Percentiles rank a stretch among this genome's conserved stretches.
These are phyloP conservation scores for Carabus problematicus DNA, from an alignment of 2,888 invertebrate species.

Conservation along the genomic window DNA sequence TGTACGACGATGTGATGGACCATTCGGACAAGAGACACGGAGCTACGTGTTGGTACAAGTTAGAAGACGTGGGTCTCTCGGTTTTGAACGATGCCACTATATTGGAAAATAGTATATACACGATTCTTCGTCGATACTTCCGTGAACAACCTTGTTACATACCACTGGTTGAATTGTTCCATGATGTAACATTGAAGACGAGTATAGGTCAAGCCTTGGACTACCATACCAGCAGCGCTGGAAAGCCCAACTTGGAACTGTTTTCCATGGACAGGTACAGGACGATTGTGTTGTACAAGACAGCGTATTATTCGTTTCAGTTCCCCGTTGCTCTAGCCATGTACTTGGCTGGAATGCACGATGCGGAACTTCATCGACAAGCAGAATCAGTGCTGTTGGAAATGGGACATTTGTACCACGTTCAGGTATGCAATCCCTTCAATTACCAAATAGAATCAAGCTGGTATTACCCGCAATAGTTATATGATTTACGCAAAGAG, in stretches of 20 bases:
- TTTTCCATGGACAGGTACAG: conserved; percentile 89
- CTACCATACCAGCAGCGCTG: conserved; percentile 67
- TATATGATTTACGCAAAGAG: not conserved
- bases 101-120: conserved; percentile 79
- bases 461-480: too few species aligned
- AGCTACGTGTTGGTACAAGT: conserved; percentile 88
- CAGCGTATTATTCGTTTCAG: conserved; percentile 92
- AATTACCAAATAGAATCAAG: not conserved
- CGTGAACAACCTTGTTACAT: conserved; percentile 77
- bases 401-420: conserved; percentile 96
- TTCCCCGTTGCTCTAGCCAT: conserved; percentile 89
- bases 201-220: conserved; percentile 86
- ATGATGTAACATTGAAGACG: conserved; percentile 78
- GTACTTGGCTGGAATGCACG: conserved; percentile 80
- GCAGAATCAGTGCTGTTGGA: conserved; percentile 85
- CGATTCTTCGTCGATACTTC: conserved; percentile 80
- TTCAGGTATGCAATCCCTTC: conserved; percentile 76
- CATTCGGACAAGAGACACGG: conserved; percentile 82
- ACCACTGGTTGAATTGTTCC: conserved; percentile 81
- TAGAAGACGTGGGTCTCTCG: conserved; percentile 72
- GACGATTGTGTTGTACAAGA: conserved; percentile 90
- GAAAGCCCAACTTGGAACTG: conserved; percentile 70
- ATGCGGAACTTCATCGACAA: conserved; percentile 82
- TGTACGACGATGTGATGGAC: conserved; percentile 94
- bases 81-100: conserved; percentile 89